phyloP scores from a whole-genome alignment of 2,888 invertebrate species.

The Lasiommata megera region DNA sequence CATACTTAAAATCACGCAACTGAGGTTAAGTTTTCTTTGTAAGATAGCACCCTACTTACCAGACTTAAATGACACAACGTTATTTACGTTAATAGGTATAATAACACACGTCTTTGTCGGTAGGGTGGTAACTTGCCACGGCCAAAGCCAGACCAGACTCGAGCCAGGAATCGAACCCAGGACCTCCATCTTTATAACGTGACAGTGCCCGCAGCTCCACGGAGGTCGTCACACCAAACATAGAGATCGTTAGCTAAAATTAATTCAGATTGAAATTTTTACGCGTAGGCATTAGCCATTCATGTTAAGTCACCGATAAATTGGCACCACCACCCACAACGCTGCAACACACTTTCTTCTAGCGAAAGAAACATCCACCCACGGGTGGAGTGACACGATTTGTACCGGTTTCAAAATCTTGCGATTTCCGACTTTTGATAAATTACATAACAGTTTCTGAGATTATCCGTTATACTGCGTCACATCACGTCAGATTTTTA shows the following conservation, averaged over 20 bases:
- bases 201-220: too few relatives aligned
- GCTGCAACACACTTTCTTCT: constrained; percentile 63
- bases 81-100: too few relatives aligned
- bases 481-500: constrained; percentile 20
- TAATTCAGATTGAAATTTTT: constrained; percentile 15
- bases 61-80: too few relatives aligned
- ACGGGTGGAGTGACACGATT: constrained; percentile 67
- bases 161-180: too few relatives aligned
- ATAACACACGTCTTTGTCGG: too few relatives aligned
- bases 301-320: constrained; percentile 22
- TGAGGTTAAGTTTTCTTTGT: too few relatives aligned
- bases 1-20: too few relatives aligned
- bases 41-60: too few relatives aligned
- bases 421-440: constrained; percentile 60
- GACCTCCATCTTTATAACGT: too few relatives aligned
- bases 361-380: constrained; percentile 67
- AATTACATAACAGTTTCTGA: constrained; percentile 54
- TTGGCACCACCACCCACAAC: constrained; percentile 38
- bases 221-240: neutral
- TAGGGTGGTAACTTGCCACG: too few relatives aligned
- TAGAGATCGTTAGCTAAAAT: neutral
- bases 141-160: too few relatives aligned
- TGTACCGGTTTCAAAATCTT: constrained; percentile 67
- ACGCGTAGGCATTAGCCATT: constrained; percentile 22
- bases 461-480: constrained; percentile 25